Evolutionary conservation across 2,888 invertebrate genomes (phyloP), one percentile per base, ranked within the genome.

Genomic region (Eutolmus rufibarbis): DNA sequence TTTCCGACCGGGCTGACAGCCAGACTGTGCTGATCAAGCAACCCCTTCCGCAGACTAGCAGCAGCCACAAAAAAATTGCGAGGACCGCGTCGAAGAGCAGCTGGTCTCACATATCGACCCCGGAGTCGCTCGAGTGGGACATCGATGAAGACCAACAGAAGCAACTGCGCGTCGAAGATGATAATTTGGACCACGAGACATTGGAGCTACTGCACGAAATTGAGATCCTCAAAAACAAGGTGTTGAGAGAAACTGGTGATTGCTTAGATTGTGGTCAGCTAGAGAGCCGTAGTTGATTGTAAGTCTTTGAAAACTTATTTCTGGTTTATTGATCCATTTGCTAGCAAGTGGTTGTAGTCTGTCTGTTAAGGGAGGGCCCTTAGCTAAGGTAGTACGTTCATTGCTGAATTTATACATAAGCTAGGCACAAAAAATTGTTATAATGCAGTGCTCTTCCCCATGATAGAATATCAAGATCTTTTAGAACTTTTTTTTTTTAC

Each of bases 71-170:
- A 40, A 86, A 14, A 34, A 90, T 91, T 81, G 91, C 91, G 56
- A 90, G 92, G 91, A 93, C 90, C 90, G 93, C 90, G 90, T 91
- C 92, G 28, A 91, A 91, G 74, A 92, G 93, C 12, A 94, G 94
- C 88, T 95, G 94, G 94, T 95, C 95, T 0, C 93, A 94, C 89
- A 94, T 94, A 66, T 94, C 95, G 1, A 95, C 95, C 9, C 95
- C 95, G 5, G 95, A 95, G 90, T 95, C 95, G 2, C 92, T 95
- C 78, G 95, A 95, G 91, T 95, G 95, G 95, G 95, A 95, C 90
- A 94, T 95, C 3, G 94, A 94, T 82, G 93, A 92, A 28, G 92
- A 93, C 79, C 92, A 92, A 87, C 91, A 92, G 86, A 90, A 91
- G 0, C 91, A 92, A 86, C 87, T 92, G 87, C 91, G 90, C 8